Evolutionary conservation across 1,140 invertebrate genomes (phyloP), one percentile per base, ranked within the genome.

Genomic region (Drosophila chauvacae): DNA sequence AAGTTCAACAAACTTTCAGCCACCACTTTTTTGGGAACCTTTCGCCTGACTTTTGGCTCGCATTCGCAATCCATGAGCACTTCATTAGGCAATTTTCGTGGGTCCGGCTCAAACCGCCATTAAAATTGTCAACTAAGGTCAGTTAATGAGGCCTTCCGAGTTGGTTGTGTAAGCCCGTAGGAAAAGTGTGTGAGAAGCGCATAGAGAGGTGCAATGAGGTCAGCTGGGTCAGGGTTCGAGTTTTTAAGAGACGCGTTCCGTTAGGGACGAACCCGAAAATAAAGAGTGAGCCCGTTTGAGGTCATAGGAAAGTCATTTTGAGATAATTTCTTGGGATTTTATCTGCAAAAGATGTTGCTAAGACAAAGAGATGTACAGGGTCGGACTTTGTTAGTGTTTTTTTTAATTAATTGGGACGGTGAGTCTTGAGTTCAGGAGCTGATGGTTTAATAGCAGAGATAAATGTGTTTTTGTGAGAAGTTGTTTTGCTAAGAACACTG

Each of bases 1-100:
- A 80, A 75, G 84, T 90, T 88, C 84, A 88, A 90, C 82, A 84
- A 88, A 88, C 84, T 90, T 70, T 82, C 7, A 18, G 37, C 42
- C 56, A 55, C 51, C 65, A 57, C 39, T 18, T 50, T 33, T 41
- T 33, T 28, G 23, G 50, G 73, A 84, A 66, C 77, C 81, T 77
- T 84, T 86, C 57, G 82, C 77, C 68, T 70, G 82, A 53, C 45
- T 81, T 69, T 53, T 51, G 53, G 39, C 66, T 70, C 53, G 68
- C 56, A 68, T 68, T 70, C 66, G 66, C 66, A 70, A 56, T 68
- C 64, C 47, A 76, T 63, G 77, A 30, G 47, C 42, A 64, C 66
- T 86, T 80, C 75, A 75, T 86, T 79, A 78, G 82, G 60, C 65
- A 75, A 60, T 66, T 76, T 66, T 65, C 44, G 59, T 51, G 61